Conservation (phyloP, 2,113 vertebrate species). For the Megaceryle torquata region DNA sequence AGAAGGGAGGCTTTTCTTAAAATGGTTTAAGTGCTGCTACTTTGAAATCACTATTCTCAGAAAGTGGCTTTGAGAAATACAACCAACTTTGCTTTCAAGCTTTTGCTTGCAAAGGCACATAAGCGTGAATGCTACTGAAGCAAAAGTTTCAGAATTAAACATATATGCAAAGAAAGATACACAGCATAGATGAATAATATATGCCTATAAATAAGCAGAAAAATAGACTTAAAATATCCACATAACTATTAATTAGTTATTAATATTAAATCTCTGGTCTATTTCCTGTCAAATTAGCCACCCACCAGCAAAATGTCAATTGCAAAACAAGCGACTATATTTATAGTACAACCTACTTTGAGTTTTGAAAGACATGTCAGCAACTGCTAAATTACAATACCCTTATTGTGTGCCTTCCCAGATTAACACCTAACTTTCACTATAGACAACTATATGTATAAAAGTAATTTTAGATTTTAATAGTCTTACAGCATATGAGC, state of each 20-base stretch:
- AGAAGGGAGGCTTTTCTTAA: neutral
- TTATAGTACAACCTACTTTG: conserved; percentile 55
- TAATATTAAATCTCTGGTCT: conserved; percentile 64
- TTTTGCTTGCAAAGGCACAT: neutral
- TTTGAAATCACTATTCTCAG: neutral
- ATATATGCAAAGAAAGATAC: neutral
- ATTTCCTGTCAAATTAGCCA: conserved; percentile 70
- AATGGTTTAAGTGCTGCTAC: neutral
- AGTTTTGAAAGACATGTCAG: conserved; percentile 38
- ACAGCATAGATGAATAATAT: conserved; percentile 33
- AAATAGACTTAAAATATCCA: conserved; percentile 54
- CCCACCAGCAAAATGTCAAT: conserved; percentile 69
- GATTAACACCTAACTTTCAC: neutral
- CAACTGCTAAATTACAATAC: conserved; percentile 40
- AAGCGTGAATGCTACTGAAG: neutral
- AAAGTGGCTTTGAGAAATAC: neutral
- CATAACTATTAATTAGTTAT: conserved; percentile 67
- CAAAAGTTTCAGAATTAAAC: conserved; percentile 10
- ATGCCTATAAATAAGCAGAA: conserved; percentile 60
- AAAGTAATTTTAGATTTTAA: neutral
- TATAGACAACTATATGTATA: neutral
- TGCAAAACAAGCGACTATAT: conserved; percentile 51
- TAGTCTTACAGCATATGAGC: neutral
- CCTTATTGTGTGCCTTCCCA: conserved; percentile 18
- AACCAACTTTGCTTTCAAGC: neutral